Evolutionary conservation across 2,888 invertebrate genomes (phyloP).

Genomic region (Drosophila affinis): DNA sequence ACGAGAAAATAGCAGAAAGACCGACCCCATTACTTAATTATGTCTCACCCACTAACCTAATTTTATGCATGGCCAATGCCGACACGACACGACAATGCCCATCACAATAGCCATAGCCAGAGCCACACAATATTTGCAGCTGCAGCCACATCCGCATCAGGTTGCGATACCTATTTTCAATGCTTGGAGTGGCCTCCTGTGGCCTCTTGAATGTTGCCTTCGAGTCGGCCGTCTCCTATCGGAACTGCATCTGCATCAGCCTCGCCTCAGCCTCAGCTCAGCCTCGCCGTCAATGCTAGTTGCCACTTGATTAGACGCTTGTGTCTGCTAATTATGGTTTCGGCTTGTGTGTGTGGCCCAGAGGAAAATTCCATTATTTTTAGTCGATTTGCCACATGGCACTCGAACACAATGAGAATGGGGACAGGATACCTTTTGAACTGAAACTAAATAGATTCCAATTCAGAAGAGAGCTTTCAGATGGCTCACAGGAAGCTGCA

Average conservation of each 20-base stretch:
- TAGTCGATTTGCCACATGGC: conserved; percentile 41
- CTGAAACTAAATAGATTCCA: not conserved
- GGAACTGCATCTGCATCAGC: conserved; percentile 17
- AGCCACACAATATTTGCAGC: too few species aligned
- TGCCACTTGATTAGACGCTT: conserved; percentile 72
- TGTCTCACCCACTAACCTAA: conserved; percentile 78
- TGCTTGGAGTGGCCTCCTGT: not conserved
- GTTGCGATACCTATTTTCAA: conserved; percentile 7
- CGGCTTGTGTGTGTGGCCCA: conserved; percentile 13
- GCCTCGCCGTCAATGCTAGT: conserved; percentile 74
- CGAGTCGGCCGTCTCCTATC: conserved; percentile 48
- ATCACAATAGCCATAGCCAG: not conserved
- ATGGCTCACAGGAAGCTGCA: not conserved
- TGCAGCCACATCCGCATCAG: conserved; percentile 7
- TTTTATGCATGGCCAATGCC: conserved; percentile 54
- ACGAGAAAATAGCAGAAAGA: conserved; percentile 17
- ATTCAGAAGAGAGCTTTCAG: not conserved
- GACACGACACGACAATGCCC: conserved; percentile 12
- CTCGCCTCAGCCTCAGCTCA: conserved; percentile 40
- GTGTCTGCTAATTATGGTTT: conserved; percentile 60
- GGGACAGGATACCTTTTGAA: not conserved
- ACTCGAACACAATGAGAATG: not conserved
- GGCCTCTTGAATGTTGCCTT: conserved; percentile 60
- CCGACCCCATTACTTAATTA: conserved; percentile 77
- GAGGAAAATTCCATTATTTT: conserved; percentile 55